These are phyloP conservation scores for Etia nguti DNA, from an alignment of 2,113 vertebrate genomes.

Conservation along the genomic window DNA sequence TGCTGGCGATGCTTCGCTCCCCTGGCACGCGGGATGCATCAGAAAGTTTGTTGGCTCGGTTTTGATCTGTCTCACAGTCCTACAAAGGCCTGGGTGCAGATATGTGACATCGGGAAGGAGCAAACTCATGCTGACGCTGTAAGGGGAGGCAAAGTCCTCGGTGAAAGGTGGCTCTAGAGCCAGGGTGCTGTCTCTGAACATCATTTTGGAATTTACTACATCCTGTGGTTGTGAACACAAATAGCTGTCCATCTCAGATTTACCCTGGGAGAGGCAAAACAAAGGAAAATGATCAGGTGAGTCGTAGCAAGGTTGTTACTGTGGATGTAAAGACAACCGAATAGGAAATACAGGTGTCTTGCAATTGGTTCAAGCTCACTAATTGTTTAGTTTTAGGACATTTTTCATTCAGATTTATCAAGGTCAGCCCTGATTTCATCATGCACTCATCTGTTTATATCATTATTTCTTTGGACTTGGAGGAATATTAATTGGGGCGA, in stretches of 20 bases:
- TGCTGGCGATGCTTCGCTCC: constrained; percentile 61
- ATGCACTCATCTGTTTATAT: background rate
- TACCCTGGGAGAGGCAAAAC: constrained; percentile 73
- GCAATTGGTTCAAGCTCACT: background rate
- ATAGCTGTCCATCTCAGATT: constrained; percentile 91
- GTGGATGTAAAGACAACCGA: background rate
- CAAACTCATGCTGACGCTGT: constrained; percentile 96
- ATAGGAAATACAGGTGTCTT: background rate
- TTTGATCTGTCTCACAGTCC: constrained; percentile 86
- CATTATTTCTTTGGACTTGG: background rate
- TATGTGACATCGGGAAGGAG: constrained; percentile 87
- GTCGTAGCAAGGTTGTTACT: background rate
- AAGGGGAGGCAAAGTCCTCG: constrained; percentile 83
- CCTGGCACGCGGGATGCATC: constrained; percentile 80
- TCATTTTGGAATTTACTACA: constrained; percentile 79
- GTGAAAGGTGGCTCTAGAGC: constrained; percentile 84
- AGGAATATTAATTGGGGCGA: background rate
- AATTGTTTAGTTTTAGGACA: background rate
- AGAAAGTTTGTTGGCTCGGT: constrained; percentile 80
- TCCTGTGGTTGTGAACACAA: constrained; percentile 76
- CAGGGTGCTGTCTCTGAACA: constrained; percentile 81
- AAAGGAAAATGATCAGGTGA: background rate
- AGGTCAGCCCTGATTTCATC: background rate
- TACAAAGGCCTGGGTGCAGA: constrained; percentile 86
- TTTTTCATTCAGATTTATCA: background rate